Conservation (phyloP, 2,113 vertebrate genomes). For the Paedocypris sp. region DNA sequence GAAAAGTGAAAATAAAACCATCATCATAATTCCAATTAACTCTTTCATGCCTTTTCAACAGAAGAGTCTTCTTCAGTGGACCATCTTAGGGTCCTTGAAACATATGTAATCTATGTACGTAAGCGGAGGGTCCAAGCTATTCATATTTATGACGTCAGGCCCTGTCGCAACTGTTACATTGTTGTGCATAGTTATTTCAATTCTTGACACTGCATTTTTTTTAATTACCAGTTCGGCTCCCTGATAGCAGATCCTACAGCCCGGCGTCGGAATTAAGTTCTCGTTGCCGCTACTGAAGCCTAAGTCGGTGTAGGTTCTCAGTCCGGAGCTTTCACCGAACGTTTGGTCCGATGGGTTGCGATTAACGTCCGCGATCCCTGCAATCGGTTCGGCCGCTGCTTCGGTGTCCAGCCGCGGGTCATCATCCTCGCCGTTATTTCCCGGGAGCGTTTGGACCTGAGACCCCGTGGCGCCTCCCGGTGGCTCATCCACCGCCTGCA, state of each 20-base stretch:
- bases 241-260: constrained; percentile 90
- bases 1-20: too few relatives aligned
- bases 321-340: constrained; percentile 36
- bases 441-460: constrained; percentile 24
- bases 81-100: too few relatives aligned
- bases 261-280: constrained; percentile 68
- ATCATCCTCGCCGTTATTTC: constrained; percentile 4
- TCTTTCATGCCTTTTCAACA: too few relatives aligned
- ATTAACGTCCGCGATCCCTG: constrained; percentile 8
- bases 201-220: too few relatives aligned
- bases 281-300: constrained; percentile 69
- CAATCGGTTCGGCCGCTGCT: background rate
- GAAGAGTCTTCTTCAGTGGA: too few relatives aligned
- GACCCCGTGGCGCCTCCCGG: constrained; percentile 35
- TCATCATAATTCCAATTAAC: too few relatives aligned
- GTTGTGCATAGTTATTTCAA: too few relatives aligned
- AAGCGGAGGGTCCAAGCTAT: too few relatives aligned
- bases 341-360: constrained; percentile 12
- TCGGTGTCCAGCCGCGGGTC: background rate
- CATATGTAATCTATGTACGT: too few relatives aligned
- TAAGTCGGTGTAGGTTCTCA: constrained; percentile 42
- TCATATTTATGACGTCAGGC: too few relatives aligned
- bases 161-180: too few relatives aligned
- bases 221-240: constrained; percentile 88
- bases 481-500: constrained; percentile 27